phyloP scores from a whole-genome alignment of 2,113 vertebrate species.

The Colius striatus region DNA sequence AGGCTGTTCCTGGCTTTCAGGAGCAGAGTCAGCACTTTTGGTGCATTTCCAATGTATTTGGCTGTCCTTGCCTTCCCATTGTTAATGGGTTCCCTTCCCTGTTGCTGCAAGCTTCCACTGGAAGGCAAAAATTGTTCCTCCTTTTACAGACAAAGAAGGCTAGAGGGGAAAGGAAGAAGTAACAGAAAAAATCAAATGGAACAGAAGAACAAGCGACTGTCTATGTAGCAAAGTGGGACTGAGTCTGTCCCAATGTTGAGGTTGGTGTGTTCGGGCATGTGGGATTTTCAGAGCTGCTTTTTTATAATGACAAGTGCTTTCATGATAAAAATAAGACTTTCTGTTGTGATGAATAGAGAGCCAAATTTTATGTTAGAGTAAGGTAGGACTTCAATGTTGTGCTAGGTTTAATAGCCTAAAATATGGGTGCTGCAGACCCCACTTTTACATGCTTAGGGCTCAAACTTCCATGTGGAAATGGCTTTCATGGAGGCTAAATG shows the following conservation, averaged over 20 bases:
- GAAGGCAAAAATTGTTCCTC: background rate
- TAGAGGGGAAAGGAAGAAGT: background rate
- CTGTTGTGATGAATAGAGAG: background rate
- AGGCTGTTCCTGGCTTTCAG: background rate
- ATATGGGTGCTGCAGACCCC: background rate
- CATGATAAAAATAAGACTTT: background rate
- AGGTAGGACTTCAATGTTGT: background rate
- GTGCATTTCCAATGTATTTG: background rate
- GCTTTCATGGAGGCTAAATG: background rate
- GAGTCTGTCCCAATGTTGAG: background rate
- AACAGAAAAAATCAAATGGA: background rate
- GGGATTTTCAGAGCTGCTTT: background rate
- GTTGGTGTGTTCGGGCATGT: background rate
- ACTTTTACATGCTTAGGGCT: background rate
- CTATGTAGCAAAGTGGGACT: accelerated
- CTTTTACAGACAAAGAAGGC: background rate
- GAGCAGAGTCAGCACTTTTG: background rate
- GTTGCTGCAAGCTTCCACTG: background rate
- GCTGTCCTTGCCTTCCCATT: background rate
- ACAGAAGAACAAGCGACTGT: background rate
- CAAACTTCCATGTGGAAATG: background rate
- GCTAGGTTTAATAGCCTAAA: background rate
- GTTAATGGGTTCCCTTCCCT: background rate
- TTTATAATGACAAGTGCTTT: background rate
- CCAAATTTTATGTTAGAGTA: background rate